These are phyloP conservation scores for Lutraria lutraria DNA, from an alignment of 2,888 invertebrate genomes.

Conservation along the genomic window DNA sequence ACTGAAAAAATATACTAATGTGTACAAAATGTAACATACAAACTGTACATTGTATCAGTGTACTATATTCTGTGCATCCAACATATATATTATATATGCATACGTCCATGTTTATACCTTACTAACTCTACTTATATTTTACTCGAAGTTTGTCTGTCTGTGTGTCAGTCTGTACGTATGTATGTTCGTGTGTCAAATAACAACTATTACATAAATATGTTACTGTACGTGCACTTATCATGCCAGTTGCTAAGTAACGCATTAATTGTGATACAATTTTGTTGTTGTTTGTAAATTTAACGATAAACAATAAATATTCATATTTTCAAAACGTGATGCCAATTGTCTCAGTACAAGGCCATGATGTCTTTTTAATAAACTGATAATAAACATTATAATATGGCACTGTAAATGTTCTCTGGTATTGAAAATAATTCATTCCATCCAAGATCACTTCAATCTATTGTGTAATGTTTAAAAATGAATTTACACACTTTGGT, in stretches of 20 bases:
- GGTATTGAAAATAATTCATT: too few relatives aligned
- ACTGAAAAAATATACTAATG: neutral
- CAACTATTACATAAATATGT: neutral
- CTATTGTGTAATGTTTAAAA: too few relatives aligned
- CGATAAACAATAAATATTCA: neutral
- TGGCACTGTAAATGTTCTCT: too few relatives aligned
- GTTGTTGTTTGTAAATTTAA: neutral
- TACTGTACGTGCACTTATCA: neutral
- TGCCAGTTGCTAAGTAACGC: neutral
- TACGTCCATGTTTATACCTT: neutral
- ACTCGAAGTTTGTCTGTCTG: neutral
- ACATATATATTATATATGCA: neutral
- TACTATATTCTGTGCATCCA: neutral
- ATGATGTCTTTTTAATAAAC: too few relatives aligned
- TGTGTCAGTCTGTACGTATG: neutral
- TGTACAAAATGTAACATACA: neutral
- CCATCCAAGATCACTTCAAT: too few relatives aligned
- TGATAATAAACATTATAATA: too few relatives aligned
- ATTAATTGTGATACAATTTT: neutral
- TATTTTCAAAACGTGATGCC: neutral
- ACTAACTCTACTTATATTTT: conserved; percentile 4
- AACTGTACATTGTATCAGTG: conserved; percentile 1
- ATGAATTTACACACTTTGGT: too few relatives aligned
- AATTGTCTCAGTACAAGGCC: too few relatives aligned
- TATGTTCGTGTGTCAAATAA: conserved; percentile 10